Base-by-base conservation (phyloP, 92 coral and sea anemone species). In the Chrysogorgia sp. region DNA sequence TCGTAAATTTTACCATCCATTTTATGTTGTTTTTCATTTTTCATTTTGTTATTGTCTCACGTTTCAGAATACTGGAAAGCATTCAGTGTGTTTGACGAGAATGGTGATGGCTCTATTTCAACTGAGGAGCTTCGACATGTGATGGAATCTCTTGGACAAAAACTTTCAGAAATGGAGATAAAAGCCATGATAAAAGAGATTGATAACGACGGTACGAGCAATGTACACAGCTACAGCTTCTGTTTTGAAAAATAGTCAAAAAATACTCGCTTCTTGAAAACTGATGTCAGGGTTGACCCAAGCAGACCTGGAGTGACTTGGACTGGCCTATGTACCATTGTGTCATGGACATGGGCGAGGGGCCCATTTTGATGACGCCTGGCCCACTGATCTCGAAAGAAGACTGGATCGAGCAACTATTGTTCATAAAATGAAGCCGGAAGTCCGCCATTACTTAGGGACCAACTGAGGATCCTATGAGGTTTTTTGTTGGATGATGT, bases 101-200 rank as follows among this genome's bases (percentile, higher is more conserved):
- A 92, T 33, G 97, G 97, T 52, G 96, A 92, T 83, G 96, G 97
- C 19, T 87, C 91, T 21, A 92, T 92, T 57, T 90, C 97, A 74
- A 87, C 96, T 24, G 85, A 86, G 49, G 97, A 92, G 63, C 64
- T 92, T 58, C 92, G 92, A 50, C 83, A 90, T 35, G 97, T 92
- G 55, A 87, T 92, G 97, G 67, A 91, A 53, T 87, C 97, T 40
- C 92, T 92, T 52, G 97, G 97, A 30, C 96, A 92, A 74, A 89
- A 92, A 40, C 92, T 91, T 20, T 90, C 96, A 23, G 86, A 90
- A 55, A 90, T 88, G 15, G 96, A 92, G 75, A 86, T 92, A 7
- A 88, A 90, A 83, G 90, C 84, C 50, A 92, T 92, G 97, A 88
- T 92, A 71, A 87, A 81, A 56, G 96, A 92, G 60, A 91, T 92